phyloP scores from a whole-genome alignment of 2,888 invertebrate genomes.

The Fragum whitleyi region DNA sequence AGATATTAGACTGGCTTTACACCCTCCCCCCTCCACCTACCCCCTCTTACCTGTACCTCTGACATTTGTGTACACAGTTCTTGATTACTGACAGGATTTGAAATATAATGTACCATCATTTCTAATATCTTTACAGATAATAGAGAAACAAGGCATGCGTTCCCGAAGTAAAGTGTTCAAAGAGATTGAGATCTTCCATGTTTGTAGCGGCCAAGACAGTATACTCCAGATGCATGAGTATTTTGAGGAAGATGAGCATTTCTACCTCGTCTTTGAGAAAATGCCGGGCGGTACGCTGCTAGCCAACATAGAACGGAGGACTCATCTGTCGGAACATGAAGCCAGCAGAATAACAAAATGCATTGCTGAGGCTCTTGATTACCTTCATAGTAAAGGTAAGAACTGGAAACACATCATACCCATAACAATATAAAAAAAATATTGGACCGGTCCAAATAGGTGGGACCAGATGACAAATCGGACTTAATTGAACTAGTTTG shows the following conservation, averaged over 20 bases:
- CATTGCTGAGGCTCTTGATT: conserved; percentile 96
- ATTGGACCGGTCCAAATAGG: too few relatives aligned
- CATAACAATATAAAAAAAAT: too few relatives aligned
- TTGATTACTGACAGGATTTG: too few relatives aligned
- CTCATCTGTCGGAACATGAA: conserved; percentile 97
- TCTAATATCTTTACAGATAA: conserved; percentile 87
- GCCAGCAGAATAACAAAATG: conserved; percentile 97
- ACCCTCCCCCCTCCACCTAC: too few relatives aligned
- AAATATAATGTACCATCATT: too few relatives aligned
- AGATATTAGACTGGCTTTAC: too few relatives aligned
- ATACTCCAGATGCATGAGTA: conserved; percentile 97
- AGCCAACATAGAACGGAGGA: conserved; percentile 95
- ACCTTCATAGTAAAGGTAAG: conserved; percentile 94
- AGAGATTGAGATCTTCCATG: conserved; percentile 99
- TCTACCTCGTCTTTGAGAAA: conserved; percentile 99
- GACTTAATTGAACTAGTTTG: too few relatives aligned
- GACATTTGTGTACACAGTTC: too few relatives aligned
- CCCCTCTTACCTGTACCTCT: too few relatives aligned
- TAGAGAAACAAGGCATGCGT: conserved; percentile 97
- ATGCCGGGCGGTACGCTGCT: conserved; percentile 95
- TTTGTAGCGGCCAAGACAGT: conserved; percentile 98
- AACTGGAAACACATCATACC: too few relatives aligned
- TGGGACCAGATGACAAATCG: too few relatives aligned
- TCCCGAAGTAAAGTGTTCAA: conserved; percentile 97
- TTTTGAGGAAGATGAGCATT: conserved; percentile 94